A percentile compares a stretch with the other conserved stretches of the same genome.
These are phyloP conservation scores for Chaenogobius annularis DNA, from an alignment of 2,113 vertebrate species.

Conservation along the genomic window DNA sequence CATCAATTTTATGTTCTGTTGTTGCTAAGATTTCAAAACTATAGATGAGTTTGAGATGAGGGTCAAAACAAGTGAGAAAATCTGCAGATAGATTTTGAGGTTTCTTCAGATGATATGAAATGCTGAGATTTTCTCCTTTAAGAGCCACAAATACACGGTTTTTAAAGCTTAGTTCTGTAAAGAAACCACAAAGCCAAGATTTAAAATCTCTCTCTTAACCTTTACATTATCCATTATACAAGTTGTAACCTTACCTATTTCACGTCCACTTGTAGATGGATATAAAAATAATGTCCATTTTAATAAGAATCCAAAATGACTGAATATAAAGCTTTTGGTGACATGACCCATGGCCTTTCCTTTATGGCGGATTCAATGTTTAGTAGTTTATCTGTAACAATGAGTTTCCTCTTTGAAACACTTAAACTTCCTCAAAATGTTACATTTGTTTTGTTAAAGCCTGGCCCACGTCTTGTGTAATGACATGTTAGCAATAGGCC, in stretches of 20 bases:
- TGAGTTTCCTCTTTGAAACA: conserved; percentile 53
- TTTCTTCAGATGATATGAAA: fast-evolving
- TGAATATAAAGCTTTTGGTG: neutral
- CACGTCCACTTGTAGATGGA: neutral
- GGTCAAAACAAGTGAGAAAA: neutral
- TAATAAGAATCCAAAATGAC: neutral
- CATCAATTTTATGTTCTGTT: fast-evolving
- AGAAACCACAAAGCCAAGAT: neutral
- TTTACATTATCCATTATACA: neutral
- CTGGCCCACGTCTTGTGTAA: neutral
- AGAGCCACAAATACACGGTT: conserved; percentile 50
- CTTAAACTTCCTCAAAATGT: conserved; percentile 60
- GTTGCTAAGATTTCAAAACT: fast-evolving
- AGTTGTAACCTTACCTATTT: conserved; percentile 35
- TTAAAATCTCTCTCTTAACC: neutral
- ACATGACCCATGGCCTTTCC: neutral
- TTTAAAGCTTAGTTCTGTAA: conserved; percentile 26
- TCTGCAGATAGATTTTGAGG: conserved; percentile 16
- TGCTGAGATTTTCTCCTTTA: neutral
- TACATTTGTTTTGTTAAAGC: neutral
- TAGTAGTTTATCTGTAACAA: neutral
- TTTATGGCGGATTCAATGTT: neutral
- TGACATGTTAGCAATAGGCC: neutral
- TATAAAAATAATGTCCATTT: neutral
- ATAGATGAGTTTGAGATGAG: fast-evolving